Evolutionary conservation across 2,113 vertebrate genomes (phyloP).

Genomic region (Boleophthalmus pectinirostris): DNA sequence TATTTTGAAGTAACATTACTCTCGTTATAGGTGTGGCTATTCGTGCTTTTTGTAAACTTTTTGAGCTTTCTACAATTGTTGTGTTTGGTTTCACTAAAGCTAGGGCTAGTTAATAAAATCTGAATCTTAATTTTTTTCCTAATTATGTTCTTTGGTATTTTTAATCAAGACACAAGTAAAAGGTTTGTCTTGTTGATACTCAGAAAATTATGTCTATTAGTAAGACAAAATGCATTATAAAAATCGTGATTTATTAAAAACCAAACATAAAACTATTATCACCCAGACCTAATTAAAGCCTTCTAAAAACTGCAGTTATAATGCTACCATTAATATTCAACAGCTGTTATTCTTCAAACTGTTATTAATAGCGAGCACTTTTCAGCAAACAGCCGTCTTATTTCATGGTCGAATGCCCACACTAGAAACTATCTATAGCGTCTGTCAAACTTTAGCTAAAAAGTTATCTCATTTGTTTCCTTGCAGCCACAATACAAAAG

Average conservation of each 20-base stretch:
- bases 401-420: not conserved
- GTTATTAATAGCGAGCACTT: not conserved
- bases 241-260: no score
- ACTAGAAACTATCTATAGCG: not conserved
- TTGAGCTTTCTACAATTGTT: not conserved
- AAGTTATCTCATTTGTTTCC: conserved; percentile 22
- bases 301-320: not conserved
- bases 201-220: no score
- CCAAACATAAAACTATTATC: no score
- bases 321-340: not conserved
- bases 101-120: no score
- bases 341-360: not conserved
- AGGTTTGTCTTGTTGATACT: no score
- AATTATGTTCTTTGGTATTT: no score
- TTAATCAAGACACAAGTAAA: no score
- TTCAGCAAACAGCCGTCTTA: not conserved
- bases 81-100: not conserved
- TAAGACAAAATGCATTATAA: no score
- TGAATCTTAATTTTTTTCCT: no score
- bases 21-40: not conserved
- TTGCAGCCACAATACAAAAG: conserved; percentile 18
- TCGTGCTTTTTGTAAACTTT: not conserved
- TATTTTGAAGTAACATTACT: no score
- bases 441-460: conserved; percentile 2
- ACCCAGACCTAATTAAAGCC: no score